Percentiles rank a stretch among this genome's conserved stretches.
Evolutionary conservation across 2,113 vertebrate species (phyloP).

Genomic region (Tretioscincus oriximinensis): DNA sequence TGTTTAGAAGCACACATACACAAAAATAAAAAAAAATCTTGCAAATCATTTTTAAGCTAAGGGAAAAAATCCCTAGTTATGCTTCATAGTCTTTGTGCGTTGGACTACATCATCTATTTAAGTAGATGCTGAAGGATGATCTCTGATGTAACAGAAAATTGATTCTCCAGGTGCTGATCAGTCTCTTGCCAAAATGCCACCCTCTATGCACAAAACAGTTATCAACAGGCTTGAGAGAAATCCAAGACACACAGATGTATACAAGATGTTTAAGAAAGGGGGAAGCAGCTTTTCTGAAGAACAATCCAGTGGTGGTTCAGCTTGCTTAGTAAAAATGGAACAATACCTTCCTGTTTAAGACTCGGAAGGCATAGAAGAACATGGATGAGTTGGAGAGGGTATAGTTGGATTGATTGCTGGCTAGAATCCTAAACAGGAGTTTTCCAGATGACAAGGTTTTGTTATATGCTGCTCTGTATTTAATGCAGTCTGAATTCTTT

Average conservation of each 20-base stretch:
- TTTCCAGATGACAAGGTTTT: not conserved
- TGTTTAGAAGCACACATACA: no score
- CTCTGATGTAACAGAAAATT: not conserved
- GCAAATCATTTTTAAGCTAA: no score
- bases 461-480: not conserved
- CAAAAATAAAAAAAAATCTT: no score
- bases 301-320: not conserved
- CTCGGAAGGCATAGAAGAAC: not conserved
- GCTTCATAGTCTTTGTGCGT: no score
- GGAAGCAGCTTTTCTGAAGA: not conserved
- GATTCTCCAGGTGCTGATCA: not conserved
- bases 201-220: not conserved
- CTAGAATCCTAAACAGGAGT: not conserved
- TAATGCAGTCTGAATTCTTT: no score
- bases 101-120: not conserved
- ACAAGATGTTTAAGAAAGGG: not conserved
- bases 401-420: not conserved
- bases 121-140: not conserved
- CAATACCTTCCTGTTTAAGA: not conserved
- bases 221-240: not conserved
- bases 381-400: no score
- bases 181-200: not conserved
- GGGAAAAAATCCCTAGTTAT: no score
- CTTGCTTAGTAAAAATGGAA: not conserved
- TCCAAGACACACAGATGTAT: not conserved